Base-by-base conservation (phyloP, 1,140 invertebrate genomes). In the Goniozus legneri region DNA sequence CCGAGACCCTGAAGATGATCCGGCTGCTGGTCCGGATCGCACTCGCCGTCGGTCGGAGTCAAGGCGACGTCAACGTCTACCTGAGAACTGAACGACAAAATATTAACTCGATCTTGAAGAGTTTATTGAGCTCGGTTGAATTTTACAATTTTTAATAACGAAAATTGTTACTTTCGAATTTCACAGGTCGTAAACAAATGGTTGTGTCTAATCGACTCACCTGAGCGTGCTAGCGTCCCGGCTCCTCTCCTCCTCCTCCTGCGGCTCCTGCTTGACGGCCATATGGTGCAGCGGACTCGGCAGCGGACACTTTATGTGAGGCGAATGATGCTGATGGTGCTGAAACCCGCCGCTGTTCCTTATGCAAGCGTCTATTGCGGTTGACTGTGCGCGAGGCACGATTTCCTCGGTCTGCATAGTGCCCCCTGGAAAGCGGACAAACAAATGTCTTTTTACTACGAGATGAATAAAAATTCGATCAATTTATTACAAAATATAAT, bases 391-490 rank as follows among this genome's bases (percentile, higher is more conserved):
- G 43, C 70, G 62, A 61, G 70, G 64, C 64, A 69, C 71, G 62
- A 74, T 63, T 69, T 75, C 73, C 67, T 75, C 73, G 55, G 73
- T 77, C 63, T 76, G 75, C 75, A 77, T 77, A 77, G 73, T 76
- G 67, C 73, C 73, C 69, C 71, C 73, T 77, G 48, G 6, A 61
- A 60, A 20, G 12, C n/a, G 13, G n/a, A n/a, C n/a, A n/a, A n/a
- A n/a, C n/a, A n/a, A n/a, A n/a, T n/a, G n/a, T n/a, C n/a, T n/a
- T n/a, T n/a, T n/a, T n/a, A n/a, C n/a, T n/a, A n/a, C n/a, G n/a
- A n/a, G n/a, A n/a, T n/a, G n/a, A n/a, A n/a, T n/a, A n/a, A n/a
- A n/a, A n/a, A n/a, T n/a, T n/a, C n/a, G n/a, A n/a, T n/a, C n/a
- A n/a, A n/a, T n/a, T n/a, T n/a, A n/a, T n/a, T n/a, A n/a, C n/a